Base-by-base conservation (phyloP, 2,888 invertebrate species). In the Aphodius sticticus region DNA sequence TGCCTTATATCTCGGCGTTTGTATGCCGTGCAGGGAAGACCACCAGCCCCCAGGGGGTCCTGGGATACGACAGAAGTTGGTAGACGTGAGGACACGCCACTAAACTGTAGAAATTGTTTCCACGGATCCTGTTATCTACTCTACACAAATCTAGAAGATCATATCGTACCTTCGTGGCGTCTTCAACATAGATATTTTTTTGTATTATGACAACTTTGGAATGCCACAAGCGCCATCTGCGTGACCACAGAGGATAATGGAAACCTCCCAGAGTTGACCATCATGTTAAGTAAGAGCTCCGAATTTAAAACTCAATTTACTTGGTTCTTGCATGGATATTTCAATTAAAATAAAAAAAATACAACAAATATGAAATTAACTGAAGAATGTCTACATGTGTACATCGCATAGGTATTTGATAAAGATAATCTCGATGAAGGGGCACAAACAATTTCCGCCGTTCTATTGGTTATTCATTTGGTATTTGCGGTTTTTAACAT, bases 41-140 rank as follows among this genome's bases (percentile, higher is more conserved):
- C 7, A 9, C 53, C 12, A 53, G 53, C 83, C 87, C 82, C 82
- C 84, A 85, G 86, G 86, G 26, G 86, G 87, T 84, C 84, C 82
- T 12, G 9, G 53, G 83, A 83, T 83, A 83, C 82, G 83, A 87
- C 87, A 86, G 87, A 86, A 87, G 87, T 87, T 85, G 86, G 84
- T 82, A 85, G 86, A 87, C 87, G 87, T 87, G 88, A 88, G 86
- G 86, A 88, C 87, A 87, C 85, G 87, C 86, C 84, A 87, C 85
- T 87, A 86, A 87, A 88, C 86, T 86, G 86, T 85, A 82, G 84
- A 86, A 86, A 85, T 85, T 86, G 84, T 84, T 81, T 81, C 82
- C 82, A 53, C 53, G 53, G 53, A 53, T 53, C 53, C 53, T 53
- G 9, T 53, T 53, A 53, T 53, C 53, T 76, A 35, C 15, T 53